phyloP scores from a whole-genome alignment of 2,797 vertebrate genomes.

The Hephaestus fuliginosus region DNA sequence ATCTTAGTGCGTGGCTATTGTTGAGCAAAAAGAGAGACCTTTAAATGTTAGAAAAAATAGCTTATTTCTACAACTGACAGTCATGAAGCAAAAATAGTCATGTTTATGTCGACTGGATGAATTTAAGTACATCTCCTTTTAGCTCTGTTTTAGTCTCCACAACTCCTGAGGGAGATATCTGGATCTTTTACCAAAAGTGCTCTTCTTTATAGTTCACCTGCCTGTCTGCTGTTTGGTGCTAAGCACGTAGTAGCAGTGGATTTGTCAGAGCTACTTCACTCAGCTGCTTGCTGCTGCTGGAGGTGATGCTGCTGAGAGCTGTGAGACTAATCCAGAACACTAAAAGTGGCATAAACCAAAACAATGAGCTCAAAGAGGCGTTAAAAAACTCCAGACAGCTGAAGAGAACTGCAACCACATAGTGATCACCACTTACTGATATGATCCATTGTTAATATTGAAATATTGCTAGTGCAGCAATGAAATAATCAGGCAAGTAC shows the following conservation, averaged over 20 bases:
- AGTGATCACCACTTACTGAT: background rate
- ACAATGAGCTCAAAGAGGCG: background rate
- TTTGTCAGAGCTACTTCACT: background rate
- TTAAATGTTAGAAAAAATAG: too few relatives aligned
- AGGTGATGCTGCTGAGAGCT: conserved; percentile 2
- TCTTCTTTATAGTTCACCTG: too few relatives aligned
- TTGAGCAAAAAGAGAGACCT: too few relatives aligned
- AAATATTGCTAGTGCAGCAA: background rate
- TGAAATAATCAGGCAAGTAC: background rate
- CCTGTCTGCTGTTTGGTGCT: background rate
- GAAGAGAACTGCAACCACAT: background rate
- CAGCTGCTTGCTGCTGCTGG: background rate
- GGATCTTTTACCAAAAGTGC: too few relatives aligned
- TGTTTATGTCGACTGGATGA: background rate
- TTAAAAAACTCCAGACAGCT: background rate
- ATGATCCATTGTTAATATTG: background rate
- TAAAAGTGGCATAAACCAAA: background rate
- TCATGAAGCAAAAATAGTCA: background rate
- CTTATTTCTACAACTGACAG: too few relatives aligned
- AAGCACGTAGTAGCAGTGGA: background rate
- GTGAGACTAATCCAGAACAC: background rate
- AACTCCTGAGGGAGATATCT: background rate
- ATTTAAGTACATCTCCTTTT: background rate
- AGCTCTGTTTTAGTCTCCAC: conserved; percentile 9
- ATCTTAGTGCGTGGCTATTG: too few relatives aligned